Evolutionary conservation across 2,888 invertebrate species (phyloP).

Genomic region (Leptogaster cylindrica): DNA sequence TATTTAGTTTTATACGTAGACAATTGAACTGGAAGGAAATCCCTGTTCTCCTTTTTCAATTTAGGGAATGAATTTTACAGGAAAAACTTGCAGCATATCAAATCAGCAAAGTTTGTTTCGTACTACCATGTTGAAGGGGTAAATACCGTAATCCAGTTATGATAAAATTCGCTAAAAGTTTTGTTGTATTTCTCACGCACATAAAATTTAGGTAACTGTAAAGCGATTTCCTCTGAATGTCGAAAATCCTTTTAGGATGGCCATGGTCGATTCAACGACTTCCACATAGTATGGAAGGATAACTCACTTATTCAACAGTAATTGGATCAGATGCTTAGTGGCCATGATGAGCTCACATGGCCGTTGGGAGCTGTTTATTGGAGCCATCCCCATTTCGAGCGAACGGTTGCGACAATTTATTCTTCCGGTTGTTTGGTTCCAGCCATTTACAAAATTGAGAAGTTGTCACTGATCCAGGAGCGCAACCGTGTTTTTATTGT

Average conservation of each 20-base stretch:
- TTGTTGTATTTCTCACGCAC: conserved; percentile 24
- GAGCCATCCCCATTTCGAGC: not conserved
- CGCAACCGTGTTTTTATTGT: no score
- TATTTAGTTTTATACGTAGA: not conserved
- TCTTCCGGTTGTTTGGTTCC: not conserved
- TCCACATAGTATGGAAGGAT: not conserved
- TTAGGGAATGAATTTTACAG: no score
- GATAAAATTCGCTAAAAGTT: conserved; percentile 23
- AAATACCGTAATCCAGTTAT: conserved; percentile 17
- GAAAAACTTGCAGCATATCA: no score
- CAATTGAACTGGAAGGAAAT: not conserved
- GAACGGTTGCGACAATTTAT: conserved; percentile 5
- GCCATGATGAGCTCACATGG: not conserved
- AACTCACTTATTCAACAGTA: conserved; percentile 21
- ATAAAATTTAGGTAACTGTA: not conserved
- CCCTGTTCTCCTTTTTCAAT: no score
- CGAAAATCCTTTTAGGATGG: conserved; percentile 5
- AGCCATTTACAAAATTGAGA: conserved; percentile 26
- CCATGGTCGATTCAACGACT: not conserved
- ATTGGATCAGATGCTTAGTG: conserved; percentile 33
- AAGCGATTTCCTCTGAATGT: conserved; percentile 4
- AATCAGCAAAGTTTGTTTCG: no score
- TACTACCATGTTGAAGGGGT: not conserved
- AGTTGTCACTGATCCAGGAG: no score
- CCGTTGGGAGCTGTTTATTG: not conserved